Conservation (phyloP, 2,797 vertebrate genomes). For the Varecia variegata region DNA sequence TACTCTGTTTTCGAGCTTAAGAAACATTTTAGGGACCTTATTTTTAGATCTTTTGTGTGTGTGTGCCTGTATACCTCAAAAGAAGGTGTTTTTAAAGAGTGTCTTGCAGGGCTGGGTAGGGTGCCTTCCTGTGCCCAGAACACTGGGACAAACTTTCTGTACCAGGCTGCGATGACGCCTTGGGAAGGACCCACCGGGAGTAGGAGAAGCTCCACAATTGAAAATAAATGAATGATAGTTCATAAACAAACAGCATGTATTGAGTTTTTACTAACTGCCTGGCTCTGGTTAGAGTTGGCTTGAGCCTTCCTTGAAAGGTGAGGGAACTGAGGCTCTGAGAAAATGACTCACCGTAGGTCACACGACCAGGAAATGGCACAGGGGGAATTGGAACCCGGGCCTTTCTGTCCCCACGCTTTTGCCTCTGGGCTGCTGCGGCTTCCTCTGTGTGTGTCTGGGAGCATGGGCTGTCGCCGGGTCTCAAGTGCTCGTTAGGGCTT, state of each 20-base stretch:
- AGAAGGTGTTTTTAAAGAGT: background rate
- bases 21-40: background rate
- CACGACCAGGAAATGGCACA: background rate
- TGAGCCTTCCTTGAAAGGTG: background rate
- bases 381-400: background rate
- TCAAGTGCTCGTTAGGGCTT: background rate
- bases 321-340: background rate
- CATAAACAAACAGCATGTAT: background rate
- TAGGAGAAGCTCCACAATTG: background rate
- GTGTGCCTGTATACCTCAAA: background rate
- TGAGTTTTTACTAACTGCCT: background rate
- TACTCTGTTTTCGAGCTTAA: background rate
- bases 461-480: rapidly evolving
- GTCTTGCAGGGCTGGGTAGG: background rate
- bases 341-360: background rate
- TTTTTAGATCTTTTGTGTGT: background rate
- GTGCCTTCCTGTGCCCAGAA: background rate
- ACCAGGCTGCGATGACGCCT: rapidly evolving
- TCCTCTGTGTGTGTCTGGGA: background rate
- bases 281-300: background rate
- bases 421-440: rapidly evolving
- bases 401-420: rapidly evolving
- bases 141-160: too few relatives aligned
- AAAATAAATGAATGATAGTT: background rate
- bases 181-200: background rate